Conservation (phyloP, 2,888 invertebrate genomes). For the Luffia ferchaultella region DNA sequence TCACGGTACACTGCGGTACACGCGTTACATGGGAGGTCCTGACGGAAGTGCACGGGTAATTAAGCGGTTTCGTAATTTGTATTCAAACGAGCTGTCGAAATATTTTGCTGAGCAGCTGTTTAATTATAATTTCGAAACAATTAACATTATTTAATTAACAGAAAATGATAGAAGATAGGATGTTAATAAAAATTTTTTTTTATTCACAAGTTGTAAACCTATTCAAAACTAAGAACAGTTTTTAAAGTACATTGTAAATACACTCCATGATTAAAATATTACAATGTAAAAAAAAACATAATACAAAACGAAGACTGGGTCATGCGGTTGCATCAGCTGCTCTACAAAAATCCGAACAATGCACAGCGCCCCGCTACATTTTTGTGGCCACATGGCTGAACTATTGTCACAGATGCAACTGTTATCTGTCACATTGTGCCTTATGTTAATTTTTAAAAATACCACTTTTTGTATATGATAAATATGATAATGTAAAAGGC, state of each 20-base stretch:
- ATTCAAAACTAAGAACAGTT: too few relatives aligned
- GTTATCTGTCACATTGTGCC: slow-evolving; percentile 3
- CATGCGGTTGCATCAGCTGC: slow-evolving; percentile 5
- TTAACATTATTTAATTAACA: too few relatives aligned
- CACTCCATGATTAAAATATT: too few relatives aligned
- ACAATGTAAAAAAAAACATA: background rate
- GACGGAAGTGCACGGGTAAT: background rate
- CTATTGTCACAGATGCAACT: slow-evolving; percentile 5
- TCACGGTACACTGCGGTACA: background rate
- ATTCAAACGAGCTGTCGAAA: background rate
- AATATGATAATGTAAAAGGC: too few relatives aligned
- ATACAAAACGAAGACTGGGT: slow-evolving; percentile 3
- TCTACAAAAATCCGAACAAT: background rate
- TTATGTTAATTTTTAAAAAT: background rate
- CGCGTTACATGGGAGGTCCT: background rate
- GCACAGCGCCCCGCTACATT: slow-evolving; percentile 12
- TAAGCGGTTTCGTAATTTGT: background rate
- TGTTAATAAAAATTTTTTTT: too few relatives aligned
- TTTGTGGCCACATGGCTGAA: slow-evolving; percentile 16
- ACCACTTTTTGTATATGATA: too few relatives aligned
- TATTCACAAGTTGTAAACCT: too few relatives aligned
- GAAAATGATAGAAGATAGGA: too few relatives aligned
- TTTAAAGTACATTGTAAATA: too few relatives aligned
- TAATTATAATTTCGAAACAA: too few relatives aligned
- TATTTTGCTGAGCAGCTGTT: background rate